Conservation (phyloP, 2,797 vertebrate species). For the Florisuga fusca region DNA sequence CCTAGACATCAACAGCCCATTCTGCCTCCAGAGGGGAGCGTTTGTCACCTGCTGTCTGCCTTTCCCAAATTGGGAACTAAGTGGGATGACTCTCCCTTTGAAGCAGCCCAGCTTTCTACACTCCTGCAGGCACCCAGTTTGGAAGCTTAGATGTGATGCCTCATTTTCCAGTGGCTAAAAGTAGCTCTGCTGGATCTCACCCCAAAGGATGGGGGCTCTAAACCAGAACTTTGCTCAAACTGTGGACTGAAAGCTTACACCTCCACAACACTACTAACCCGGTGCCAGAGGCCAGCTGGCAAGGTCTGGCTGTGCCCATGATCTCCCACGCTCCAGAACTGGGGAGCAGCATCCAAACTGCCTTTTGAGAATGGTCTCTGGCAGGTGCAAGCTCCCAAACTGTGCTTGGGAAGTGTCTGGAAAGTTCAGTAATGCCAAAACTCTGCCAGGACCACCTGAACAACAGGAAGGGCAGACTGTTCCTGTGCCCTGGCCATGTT, state of each 20-base stretch:
- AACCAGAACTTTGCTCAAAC: not conserved
- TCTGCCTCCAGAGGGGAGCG: accelerated
- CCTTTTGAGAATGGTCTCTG: not conserved
- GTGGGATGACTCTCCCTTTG: not conserved
- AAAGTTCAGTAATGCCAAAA: not conserved
- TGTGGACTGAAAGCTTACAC: not conserved
- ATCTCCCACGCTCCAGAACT: not conserved
- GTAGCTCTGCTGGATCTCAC: not conserved
- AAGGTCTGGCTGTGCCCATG: accelerated
- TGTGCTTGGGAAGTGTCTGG: not conserved
- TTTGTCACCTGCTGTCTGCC: accelerated
- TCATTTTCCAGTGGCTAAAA: not conserved
- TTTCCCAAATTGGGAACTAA: not conserved
- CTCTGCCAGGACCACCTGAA: not conserved
- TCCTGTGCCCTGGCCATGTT: not conserved
- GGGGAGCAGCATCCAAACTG: not conserved
- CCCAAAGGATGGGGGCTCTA: not conserved
- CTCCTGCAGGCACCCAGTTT: accelerated
- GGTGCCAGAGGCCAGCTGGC: not conserved
- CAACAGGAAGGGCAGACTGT: accelerated
- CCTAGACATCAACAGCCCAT: accelerated
- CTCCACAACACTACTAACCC: not conserved
- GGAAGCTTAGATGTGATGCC: not conserved
- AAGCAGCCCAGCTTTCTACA: not conserved
- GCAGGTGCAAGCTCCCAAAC: not conserved